Base-by-base conservation (phyloP, 2,113 vertebrate genomes). In the Pipa parva region DNA sequence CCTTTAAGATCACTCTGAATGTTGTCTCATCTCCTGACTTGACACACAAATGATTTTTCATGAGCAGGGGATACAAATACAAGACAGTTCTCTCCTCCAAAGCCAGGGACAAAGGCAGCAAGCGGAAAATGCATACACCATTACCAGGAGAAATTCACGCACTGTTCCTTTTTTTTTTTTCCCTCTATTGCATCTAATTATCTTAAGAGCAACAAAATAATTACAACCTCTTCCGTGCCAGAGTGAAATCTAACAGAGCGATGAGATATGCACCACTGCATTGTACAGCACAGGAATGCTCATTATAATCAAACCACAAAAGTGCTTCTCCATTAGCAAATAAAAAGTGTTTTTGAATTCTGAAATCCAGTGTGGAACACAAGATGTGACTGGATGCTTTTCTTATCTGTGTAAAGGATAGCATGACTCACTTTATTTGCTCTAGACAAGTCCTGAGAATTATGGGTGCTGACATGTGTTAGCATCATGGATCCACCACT, bases 31-130 rank as follows among this genome's bases (percentile, higher is more conserved):
- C 33, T 22, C n/a, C 56, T 52, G 6, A 26, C 29, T n/a, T 68
- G 46, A 52, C 25, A 51, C 33, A n/a, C 18, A 27, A 3, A 60
- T 68, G 65, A 59, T 68, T 68, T 59, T 68, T 60, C 65, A 68
- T 68, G 57, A 68, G 46, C 33, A 24, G 12, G 17, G 42, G 45
- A 51, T 59, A 39, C 26, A 60, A 42, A 59, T 65, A 55, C 28
- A 59, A 60, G 46, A n/a, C 65, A 39, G 7, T 46, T 50, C 49
- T 60, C 60, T 50, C 46, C 57, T 68, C 31, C 33, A 51, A 68
- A 56, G 46, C 65, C 33, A 21, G n/a, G 28, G 42, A 68, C 28
- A 68, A 52, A 68, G n/a, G 46, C 65, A 68, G 48, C 45, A 18
- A 60, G 65, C 25, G 29, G 29, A 68, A 68, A 68, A 68, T 36